Conservation (phyloP, 2,797 vertebrate species). For the Eurystomus glaucurus region DNA sequence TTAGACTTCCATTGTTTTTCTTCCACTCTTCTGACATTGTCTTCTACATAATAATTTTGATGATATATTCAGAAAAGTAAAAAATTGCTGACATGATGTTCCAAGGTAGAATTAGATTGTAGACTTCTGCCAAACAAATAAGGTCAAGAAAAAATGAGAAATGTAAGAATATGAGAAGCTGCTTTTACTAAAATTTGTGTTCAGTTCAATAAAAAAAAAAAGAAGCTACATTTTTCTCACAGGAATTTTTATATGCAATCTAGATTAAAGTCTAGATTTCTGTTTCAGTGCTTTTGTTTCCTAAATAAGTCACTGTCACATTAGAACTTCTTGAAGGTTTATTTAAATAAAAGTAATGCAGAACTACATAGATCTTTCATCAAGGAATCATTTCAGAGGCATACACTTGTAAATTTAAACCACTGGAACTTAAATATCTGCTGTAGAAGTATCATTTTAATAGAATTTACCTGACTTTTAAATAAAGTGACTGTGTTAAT, state of each 20-base stretch:
- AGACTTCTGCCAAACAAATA: background rate
- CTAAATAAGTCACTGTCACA: background rate
- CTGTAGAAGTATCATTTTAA: background rate
- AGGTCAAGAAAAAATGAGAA: background rate
- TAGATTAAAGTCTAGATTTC: background rate
- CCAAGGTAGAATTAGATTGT: background rate
- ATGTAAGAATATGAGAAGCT: background rate
- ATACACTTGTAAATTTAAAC: background rate
- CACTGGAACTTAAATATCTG: background rate
- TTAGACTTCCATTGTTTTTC: background rate
- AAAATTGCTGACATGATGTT: background rate
- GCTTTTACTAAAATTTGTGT: background rate
- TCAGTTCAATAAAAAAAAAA: background rate
- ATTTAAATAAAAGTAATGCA: background rate
- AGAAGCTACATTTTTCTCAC: background rate
- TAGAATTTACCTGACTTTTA: background rate
- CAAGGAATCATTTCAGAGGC: background rate
- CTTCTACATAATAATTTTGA: background rate
- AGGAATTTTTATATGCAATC: background rate
- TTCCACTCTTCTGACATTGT: background rate
- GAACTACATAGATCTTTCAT: background rate
- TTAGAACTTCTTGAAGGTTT: background rate
- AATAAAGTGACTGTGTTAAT: background rate
- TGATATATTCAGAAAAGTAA: background rate
- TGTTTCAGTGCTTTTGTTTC: background rate